Conservation (phyloP, 2,888 invertebrate genomes). For the Uropetala carovei region DNA sequence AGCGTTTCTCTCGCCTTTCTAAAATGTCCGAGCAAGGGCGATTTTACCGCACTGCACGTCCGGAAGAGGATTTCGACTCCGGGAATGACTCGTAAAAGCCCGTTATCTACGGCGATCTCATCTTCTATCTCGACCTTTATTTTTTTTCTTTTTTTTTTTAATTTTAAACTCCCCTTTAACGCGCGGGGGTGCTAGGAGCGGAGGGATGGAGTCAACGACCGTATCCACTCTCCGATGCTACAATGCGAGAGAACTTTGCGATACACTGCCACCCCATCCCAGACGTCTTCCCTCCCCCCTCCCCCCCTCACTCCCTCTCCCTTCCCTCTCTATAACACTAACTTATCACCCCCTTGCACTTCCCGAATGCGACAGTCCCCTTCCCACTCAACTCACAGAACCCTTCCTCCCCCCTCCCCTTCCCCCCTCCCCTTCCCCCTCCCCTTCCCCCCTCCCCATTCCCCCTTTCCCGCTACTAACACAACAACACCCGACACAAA, state of each 20-base stretch:
- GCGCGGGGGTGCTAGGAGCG: constrained; percentile 31
- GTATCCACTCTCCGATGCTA: constrained; percentile 33
- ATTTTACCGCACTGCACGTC: background rate
- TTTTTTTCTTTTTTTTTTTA: background rate
- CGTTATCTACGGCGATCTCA: background rate
- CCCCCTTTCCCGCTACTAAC: background rate
- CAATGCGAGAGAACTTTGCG: constrained; percentile 28
- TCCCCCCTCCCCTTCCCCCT: no score
- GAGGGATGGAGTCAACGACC: constrained; percentile 56
- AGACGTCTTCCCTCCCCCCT: background rate
- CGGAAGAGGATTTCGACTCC: background rate
- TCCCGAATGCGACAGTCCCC: constrained; percentile 28
- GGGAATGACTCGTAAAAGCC: background rate
- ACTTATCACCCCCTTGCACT: constrained; percentile 57
- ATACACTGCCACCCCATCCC: background rate
- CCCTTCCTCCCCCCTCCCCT: background rate
- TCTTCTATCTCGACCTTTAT: constrained; percentile 35
- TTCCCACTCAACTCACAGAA: background rate
- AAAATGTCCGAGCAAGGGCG: background rate
- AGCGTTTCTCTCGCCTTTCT: background rate
- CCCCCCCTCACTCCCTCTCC: background rate
- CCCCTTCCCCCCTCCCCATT: background rate
- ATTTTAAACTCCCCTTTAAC: background rate
- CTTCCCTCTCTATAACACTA: constrained; percentile 12
- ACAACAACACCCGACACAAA: constrained; percentile 20